A percentile compares a stretch with the other conserved stretches of the same genome.
These are phyloP conservation scores for Dipodomys spectabilis DNA, from an alignment of 2,113 vertebrate species.

Conservation along the genomic window DNA sequence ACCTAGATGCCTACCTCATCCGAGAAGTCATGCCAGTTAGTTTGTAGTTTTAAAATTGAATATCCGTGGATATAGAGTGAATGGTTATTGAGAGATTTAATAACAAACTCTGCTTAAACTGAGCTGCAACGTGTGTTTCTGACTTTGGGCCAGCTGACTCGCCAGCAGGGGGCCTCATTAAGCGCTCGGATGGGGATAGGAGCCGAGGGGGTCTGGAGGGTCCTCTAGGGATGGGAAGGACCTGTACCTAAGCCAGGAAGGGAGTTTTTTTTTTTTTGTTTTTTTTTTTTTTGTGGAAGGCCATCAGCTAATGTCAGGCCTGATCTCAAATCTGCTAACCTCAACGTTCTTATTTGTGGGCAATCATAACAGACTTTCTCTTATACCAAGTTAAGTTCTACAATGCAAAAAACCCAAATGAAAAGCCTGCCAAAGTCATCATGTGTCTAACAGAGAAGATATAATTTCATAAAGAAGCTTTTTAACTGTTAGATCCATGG, in stretches of 20 bases:
- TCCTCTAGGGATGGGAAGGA: neutral
- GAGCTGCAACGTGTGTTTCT: neutral
- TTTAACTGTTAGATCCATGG: neutral
- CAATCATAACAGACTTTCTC: neutral
- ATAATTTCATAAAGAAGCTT: neutral
- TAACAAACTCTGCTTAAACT: neutral
- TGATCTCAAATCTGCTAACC: neutral
- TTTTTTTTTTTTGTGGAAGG: neutral
- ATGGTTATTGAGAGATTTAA: constrained; percentile 30
- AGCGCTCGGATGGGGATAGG: neutral
- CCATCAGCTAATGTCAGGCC: neutral
- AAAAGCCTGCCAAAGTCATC: neutral
- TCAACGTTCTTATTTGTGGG: neutral
- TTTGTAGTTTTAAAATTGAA: neutral
- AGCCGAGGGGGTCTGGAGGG: neutral
- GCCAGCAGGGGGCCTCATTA: neutral
- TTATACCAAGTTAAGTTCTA: neutral
- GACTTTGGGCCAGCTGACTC: neutral
- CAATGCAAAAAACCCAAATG: neutral
- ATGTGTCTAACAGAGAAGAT: neutral
- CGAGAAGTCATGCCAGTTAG: neutral
- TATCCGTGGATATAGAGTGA: neutral
- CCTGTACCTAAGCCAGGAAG: neutral
- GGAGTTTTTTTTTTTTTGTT: neutral
- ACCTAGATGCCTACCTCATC: neutral